Percentiles rank a stretch among this genome's conserved stretches.
Conservation (phyloP, 2,888 invertebrate species). For the Trichogramma dendrolimi region DNA sequence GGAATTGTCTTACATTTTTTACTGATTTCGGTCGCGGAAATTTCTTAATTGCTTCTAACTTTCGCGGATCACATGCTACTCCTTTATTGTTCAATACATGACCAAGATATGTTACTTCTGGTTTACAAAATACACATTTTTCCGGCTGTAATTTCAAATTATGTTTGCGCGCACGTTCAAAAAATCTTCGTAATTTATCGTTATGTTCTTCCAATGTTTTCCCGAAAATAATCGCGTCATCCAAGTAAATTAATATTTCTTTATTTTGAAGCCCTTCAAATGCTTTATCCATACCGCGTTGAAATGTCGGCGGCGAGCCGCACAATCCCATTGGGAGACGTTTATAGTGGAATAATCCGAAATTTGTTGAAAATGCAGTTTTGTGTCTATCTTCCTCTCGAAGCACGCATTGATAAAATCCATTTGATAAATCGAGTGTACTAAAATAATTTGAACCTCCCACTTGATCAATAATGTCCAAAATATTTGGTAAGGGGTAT, state of each 20-base stretch:
- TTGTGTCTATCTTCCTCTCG: neutral
- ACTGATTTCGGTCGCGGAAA: slow-evolving; percentile 7
- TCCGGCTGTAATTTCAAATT: too few relatives aligned
- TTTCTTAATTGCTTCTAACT: too few relatives aligned
- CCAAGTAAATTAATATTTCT: slow-evolving; percentile 33
- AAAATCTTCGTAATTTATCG: too few relatives aligned
- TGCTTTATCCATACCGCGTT: neutral
- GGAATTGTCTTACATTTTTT: too few relatives aligned
- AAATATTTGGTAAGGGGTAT: slow-evolving; percentile 39
- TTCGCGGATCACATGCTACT: neutral
- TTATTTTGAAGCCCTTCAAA: neutral
- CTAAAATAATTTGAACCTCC: slow-evolving; percentile 34
- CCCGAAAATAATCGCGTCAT: too few relatives aligned
- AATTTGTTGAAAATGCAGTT: too few relatives aligned
- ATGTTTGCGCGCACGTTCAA: too few relatives aligned
- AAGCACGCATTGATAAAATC: slow-evolving; percentile 42
- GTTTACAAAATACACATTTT: too few relatives aligned
- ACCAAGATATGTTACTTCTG: too few relatives aligned
- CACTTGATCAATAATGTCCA: slow-evolving; percentile 37
- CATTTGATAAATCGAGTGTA: slow-evolving; percentile 35
- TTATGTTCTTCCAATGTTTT: too few relatives aligned
- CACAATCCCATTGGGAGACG: neutral
- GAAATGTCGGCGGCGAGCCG: neutral
- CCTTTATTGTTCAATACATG: neutral
- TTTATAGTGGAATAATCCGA: neutral